These are phyloP conservation scores for Eurois occulta DNA, from an alignment of 2,888 invertebrate species.

Conservation along the genomic window DNA sequence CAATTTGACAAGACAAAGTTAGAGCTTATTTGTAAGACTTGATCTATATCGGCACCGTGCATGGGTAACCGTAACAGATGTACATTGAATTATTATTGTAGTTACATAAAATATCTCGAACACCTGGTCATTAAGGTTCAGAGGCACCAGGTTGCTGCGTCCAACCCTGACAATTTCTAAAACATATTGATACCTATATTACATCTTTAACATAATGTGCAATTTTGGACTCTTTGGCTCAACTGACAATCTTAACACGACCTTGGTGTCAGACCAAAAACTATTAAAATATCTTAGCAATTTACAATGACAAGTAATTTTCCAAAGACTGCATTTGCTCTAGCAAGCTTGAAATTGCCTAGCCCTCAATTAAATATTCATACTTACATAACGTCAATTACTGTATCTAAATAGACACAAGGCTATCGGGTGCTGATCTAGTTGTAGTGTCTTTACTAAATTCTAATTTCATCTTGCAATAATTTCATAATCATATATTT, in stretches of 20 bases:
- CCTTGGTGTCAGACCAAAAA: conserved; percentile 9
- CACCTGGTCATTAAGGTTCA: not conserved
- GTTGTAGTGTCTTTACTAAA: conserved; percentile 26
- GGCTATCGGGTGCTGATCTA: conserved; percentile 34
- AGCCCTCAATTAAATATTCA: conserved; percentile 37
- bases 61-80: not conserved
- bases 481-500: conserved; percentile 24
- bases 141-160: not conserved
- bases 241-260: conserved; percentile 2
- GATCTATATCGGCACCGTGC: not conserved
- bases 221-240: not conserved
- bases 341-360: conserved; percentile 29
- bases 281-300: not conserved
- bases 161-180: not conserved
- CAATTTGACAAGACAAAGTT: not conserved
- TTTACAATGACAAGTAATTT: conserved; percentile 7
- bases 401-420: conserved; percentile 50
- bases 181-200: not conserved
- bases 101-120: not conserved
- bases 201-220: not conserved
- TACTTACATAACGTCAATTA: conserved; percentile 46
- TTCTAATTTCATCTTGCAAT: conserved; percentile 31
- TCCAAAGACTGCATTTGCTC: conserved; percentile 8
- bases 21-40: conserved; percentile 1
- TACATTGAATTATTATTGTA: not conserved